Evolutionary conservation across 2,888 invertebrate genomes (phyloP).

Genomic region (Poecilus cupreus): DNA sequence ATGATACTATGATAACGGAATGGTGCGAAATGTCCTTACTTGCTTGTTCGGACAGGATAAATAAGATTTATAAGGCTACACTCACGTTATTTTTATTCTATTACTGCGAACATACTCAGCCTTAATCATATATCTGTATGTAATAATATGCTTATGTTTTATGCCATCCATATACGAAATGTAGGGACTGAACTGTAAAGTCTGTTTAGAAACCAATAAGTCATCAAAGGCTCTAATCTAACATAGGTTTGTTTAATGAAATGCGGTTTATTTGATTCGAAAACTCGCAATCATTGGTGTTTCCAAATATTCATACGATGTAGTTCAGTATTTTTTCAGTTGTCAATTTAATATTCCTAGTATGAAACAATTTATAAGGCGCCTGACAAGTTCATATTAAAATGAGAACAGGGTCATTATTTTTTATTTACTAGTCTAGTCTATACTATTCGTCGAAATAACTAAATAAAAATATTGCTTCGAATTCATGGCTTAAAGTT

Average conservation of each 20-base stretch:
- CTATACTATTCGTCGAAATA: no score
- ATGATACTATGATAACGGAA: slow-evolving; percentile 36
- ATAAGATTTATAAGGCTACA: slow-evolving; percentile 48
- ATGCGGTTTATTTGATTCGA: slow-evolving; percentile 22
- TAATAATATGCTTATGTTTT: slow-evolving; percentile 71
- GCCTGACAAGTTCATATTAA: no score
- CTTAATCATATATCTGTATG: slow-evolving; percentile 61
- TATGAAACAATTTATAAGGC: no score
- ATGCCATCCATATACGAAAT: slow-evolving; percentile 70
- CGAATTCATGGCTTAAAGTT: no score
- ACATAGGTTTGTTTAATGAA: slow-evolving; percentile 21
- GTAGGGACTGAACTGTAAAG: slow-evolving; percentile 54
- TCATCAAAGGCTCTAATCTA: slow-evolving; percentile 42
- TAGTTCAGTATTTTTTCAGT: background rate
- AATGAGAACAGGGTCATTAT: no score
- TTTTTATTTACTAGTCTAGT: no score
- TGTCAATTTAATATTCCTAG: background rate
- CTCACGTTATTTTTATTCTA: slow-evolving; percentile 44
- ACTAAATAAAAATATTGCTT: no score
- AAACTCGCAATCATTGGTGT: background rate
- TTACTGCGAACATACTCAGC: slow-evolving; percentile 64
- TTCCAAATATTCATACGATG: background rate
- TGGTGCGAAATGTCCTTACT: slow-evolving; percentile 33
- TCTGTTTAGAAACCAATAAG: slow-evolving; percentile 47
- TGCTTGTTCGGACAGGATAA: slow-evolving; percentile 6